Conservation (phyloP, 2,797 vertebrate genomes). For the Iguana delicatissima region DNA sequence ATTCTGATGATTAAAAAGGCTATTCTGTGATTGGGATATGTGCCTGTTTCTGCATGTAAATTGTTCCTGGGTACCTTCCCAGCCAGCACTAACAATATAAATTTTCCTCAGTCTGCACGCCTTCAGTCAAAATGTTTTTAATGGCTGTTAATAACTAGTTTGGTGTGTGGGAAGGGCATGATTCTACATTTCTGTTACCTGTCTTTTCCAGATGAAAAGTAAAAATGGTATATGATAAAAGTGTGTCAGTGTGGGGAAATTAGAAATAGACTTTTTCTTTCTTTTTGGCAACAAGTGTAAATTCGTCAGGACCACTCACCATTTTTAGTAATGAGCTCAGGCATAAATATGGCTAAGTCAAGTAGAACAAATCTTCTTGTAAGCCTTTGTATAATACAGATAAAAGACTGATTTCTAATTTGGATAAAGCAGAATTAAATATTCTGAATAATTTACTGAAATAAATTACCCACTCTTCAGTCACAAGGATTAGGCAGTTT, state of each 20-base stretch:
- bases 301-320: background rate
- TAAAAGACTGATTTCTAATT: slow-evolving; percentile 9
- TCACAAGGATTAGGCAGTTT: background rate
- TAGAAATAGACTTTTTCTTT: background rate
- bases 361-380: slow-evolving; percentile 30
- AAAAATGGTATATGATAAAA: background rate
- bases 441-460: slow-evolving; percentile 21
- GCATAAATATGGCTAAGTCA: slow-evolving; percentile 22
- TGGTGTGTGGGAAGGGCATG: background rate
- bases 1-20: background rate
- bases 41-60: background rate
- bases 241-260: background rate
- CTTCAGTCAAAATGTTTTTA: background rate
- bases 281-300: background rate
- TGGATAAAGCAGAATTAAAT: slow-evolving; percentile 17
- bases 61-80: background rate
- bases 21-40: background rate
- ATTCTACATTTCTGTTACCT: background rate
- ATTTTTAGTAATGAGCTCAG: background rate
- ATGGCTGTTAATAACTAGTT: background rate
- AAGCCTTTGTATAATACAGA: slow-evolving; percentile 3
- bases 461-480: background rate
- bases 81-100: background rate
- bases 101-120: background rate
- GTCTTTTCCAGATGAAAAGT: background rate